These are phyloP conservation scores for Tinea pellionella DNA, from an alignment of 2,888 invertebrate species.

Conservation along the genomic window DNA sequence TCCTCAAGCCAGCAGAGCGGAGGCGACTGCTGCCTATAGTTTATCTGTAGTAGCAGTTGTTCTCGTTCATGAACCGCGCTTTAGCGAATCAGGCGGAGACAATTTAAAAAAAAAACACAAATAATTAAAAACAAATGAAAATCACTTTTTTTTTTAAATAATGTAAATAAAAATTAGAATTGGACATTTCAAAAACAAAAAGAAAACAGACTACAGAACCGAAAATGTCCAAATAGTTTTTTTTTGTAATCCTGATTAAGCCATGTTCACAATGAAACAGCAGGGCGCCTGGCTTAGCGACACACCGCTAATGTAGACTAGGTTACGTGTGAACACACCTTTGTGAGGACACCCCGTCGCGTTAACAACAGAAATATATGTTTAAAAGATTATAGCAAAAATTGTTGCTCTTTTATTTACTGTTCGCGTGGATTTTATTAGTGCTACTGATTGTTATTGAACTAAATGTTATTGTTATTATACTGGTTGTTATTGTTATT, in stretches of 20 bases:
- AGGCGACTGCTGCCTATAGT: no score
- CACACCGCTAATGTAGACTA: slow-evolving; percentile 36
- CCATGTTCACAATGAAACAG: slow-evolving; percentile 59
- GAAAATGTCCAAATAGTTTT: background rate
- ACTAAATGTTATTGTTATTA: no score
- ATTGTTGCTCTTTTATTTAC: background rate
- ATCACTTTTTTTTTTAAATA: no score
- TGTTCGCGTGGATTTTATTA: background rate
- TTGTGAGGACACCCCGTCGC: slow-evolving; percentile 23
- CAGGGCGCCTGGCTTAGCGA: slow-evolving; percentile 57
- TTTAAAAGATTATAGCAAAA: background rate
- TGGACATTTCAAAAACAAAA: no score
- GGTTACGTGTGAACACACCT: slow-evolving; percentile 50
- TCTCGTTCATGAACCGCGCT: no score
- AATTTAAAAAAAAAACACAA: no score
- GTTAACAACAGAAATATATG: background rate
- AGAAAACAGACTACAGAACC: background rate
- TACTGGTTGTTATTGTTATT: background rate
- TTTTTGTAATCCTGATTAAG: slow-evolving; percentile 40
- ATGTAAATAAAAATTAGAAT: no score
- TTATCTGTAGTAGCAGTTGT: no score
- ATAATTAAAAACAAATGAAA: no score
- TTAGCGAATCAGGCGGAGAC: no score
- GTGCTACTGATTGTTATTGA: background rate
- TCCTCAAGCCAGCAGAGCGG: no score